Conservation (phyloP, 2,113 vertebrate genomes). For the Eclectus roratus region DNA sequence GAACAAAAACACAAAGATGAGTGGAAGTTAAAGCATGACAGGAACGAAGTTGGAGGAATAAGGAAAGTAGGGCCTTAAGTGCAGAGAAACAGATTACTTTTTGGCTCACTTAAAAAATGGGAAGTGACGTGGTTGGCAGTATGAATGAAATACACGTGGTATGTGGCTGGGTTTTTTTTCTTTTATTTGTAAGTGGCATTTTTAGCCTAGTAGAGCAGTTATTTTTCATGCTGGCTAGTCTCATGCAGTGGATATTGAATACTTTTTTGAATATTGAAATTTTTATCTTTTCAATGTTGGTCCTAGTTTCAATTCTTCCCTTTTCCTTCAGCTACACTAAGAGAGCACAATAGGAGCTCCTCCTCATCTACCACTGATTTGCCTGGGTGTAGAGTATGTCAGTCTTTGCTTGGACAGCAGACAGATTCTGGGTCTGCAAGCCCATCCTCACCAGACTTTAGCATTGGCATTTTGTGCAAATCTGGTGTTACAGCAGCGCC, state of each 20-base stretch:
- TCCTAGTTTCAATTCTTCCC: constrained; percentile 66
- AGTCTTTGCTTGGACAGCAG: constrained; percentile 69
- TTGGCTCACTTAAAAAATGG: neutral
- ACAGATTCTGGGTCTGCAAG: constrained; percentile 73
- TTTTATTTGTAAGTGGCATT: neutral
- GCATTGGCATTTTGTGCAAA: constrained; percentile 25
- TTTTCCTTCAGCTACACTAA: constrained; percentile 72
- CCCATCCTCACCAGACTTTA: constrained; percentile 70
- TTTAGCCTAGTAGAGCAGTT: neutral
- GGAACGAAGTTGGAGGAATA: neutral
- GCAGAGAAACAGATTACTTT: neutral
- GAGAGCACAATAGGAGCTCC: constrained; percentile 62
- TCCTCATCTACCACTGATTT: constrained; percentile 72
- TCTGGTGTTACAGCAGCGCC: constrained; percentile 31
- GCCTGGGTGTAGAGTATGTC: constrained; percentile 72
- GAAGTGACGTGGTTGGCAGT: neutral
- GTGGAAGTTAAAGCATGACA: neutral
- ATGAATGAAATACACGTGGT: neutral
- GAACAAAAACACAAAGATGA: neutral
- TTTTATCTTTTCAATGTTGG: constrained; percentile 30
- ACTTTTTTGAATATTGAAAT: constrained; percentile 2
- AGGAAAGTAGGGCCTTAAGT: neutral
- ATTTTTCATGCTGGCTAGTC: neutral
- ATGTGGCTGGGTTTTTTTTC: neutral
- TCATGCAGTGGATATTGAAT: neutral